Evolutionary conservation across 2,797 vertebrate species (phyloP).

Genomic region (Poecilia velifera): DNA sequence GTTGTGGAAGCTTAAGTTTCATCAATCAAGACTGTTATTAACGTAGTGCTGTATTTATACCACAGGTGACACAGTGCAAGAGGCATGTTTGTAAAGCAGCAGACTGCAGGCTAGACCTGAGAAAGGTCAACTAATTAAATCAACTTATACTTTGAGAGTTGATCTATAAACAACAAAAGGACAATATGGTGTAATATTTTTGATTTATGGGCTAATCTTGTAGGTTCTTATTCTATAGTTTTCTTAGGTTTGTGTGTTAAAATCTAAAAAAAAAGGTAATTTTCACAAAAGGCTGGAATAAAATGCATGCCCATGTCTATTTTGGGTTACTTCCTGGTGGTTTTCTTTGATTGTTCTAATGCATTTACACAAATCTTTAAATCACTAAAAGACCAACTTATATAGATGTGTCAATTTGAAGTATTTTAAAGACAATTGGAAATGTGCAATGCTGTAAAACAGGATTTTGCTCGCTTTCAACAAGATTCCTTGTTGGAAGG

Average conservation of each 20-base stretch:
- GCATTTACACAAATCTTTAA: neutral
- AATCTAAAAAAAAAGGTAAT: neutral
- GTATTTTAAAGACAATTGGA: neutral
- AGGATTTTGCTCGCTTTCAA: neutral
- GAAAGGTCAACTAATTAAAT: neutral
- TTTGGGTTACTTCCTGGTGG: neutral
- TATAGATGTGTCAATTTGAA: neutral
- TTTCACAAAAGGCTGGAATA: neutral
- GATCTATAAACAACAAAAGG: neutral
- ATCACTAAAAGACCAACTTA: neutral
- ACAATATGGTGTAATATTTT: neutral
- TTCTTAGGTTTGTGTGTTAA: neutral
- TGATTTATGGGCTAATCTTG: neutral
- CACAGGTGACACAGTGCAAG: neutral
- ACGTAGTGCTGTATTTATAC: neutral
- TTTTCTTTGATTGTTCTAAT: neutral
- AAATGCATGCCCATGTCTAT: neutral
- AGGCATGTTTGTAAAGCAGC: neutral
- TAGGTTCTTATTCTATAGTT: neutral
- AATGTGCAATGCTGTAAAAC: neutral
- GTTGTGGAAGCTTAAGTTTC: neutral
- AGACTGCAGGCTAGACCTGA: neutral
- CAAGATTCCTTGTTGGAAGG: neutral
- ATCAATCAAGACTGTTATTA: neutral
- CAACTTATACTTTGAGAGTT: neutral